Conservation (phyloP, 2,797 vertebrate genomes). For the Poeciliopsis infans region DNA sequence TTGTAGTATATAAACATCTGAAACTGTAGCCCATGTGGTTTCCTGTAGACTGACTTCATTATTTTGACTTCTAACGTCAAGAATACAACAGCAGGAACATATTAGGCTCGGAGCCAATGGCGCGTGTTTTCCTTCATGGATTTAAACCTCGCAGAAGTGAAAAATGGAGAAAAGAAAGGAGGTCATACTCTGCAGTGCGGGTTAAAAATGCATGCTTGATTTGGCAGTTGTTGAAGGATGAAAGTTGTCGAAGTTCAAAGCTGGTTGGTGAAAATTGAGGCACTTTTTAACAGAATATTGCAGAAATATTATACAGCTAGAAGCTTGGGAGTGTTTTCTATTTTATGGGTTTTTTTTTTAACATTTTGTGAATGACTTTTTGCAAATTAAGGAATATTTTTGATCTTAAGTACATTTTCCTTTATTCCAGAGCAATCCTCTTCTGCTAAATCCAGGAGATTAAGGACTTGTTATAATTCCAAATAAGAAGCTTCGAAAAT, state of each 20-base stretch:
- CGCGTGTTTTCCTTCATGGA: slow-evolving; percentile 24
- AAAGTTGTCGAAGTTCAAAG: slow-evolving; percentile 28
- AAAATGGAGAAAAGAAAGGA: not conserved
- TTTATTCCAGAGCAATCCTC: slow-evolving; percentile 55
- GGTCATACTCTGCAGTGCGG: slow-evolving; percentile 11
- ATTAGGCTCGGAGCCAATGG: slow-evolving; percentile 46
- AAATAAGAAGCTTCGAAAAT: slow-evolving; percentile 68
- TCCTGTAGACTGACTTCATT: slow-evolving; percentile 62
- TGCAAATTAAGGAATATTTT: slow-evolving; percentile 2
- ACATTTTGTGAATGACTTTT: not conserved
- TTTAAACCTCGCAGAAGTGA: slow-evolving; percentile 28
- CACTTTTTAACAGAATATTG: not conserved
- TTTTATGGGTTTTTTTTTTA: not conserved
- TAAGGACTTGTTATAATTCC: slow-evolving; percentile 68
- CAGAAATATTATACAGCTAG: not conserved
- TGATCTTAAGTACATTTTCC: slow-evolving; percentile 22
- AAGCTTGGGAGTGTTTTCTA: not conserved
- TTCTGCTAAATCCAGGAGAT: slow-evolving; percentile 67
- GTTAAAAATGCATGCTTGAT: slow-evolving; percentile 8
- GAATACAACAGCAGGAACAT: slow-evolving; percentile 57
- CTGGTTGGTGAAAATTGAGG: slow-evolving; percentile 9
- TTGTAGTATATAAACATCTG: not conserved
- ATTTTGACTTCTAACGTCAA: slow-evolving; percentile 64
- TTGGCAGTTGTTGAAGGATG: slow-evolving; percentile 2
- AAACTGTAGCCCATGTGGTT: slow-evolving; percentile 19